Evolutionary conservation across 2,797 vertebrate species (phyloP), one percentile per base, ranked within the genome.

Genomic region (Loris lydekkerianus): DNA sequence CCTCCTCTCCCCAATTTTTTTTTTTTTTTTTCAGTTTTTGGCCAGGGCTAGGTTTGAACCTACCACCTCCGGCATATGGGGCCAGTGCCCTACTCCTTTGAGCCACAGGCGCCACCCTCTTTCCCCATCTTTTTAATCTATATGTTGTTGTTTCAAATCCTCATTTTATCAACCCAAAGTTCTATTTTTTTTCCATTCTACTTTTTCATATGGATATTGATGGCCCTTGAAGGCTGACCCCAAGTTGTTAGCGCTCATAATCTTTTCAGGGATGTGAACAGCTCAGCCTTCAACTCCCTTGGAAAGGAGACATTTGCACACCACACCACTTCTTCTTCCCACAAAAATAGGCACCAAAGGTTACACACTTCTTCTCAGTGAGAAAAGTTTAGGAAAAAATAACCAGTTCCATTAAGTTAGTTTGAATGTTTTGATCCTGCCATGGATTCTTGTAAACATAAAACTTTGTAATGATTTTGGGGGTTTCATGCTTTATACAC

Each of bases 91-190:
- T 40, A 40, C 40, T 40, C 40, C 40, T 40, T 40, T 40, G 40
- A 40, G 40, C 40, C 40, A 40, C 40, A 40, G 40, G 40, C 5
- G 40, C 40, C 40, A 40, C 40, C 40, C 40, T 40, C 20, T 91
- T 23, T 86, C 46, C 13, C 25, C 53, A 13, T 23, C 31, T 63
- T 10, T 86, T 75, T 11, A 76, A n/a, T 70, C 82, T 40, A 86
- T 73, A 69, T n/a, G 82, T 6, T 58, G 23, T 69, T 20, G 7
- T 83, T 76, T 82, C 61, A 69, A 88, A 92, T 70, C 61, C 21
- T 88, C 43, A 82, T 67, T 86, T 91, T 94, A 60, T 82, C 46
- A 81, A 65, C n/a, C 63, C 23, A 63, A 72, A 85, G n/a, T 76
- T 61, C 70, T 37, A 15, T 53, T 53, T 53, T 15, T 53, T 53